Evolutionary conservation across 2,888 invertebrate species (phyloP).

Genomic region (Lasiommata megera): DNA sequence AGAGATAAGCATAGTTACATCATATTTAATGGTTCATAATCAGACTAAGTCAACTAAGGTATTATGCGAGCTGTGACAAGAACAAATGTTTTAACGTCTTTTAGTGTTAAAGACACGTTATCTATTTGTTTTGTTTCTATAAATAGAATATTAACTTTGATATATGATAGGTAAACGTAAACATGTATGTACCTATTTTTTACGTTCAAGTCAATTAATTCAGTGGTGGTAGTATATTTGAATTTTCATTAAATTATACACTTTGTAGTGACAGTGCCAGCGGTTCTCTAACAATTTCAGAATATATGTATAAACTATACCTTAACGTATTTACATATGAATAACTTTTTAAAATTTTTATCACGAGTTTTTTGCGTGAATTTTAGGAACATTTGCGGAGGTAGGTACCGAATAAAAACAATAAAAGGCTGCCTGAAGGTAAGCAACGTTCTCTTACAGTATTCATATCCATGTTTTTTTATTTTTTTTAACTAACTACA

Average conservation of each 20-base stretch:
- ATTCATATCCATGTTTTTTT: background rate
- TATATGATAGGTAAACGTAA: no score
- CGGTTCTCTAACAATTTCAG: no score
- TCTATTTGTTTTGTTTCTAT: slow-evolving; percentile 1
- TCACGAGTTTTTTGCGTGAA: no score
- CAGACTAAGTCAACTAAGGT: slow-evolving; percentile 54
- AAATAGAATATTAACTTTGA: slow-evolving; percentile 1
- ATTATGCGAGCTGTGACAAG: slow-evolving; percentile 52
- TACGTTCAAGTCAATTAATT: no score
- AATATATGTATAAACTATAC: no score
- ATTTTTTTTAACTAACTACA: background rate
- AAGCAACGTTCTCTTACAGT: background rate
- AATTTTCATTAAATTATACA: no score
- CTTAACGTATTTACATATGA: no score
- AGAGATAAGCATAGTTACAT: slow-evolving; percentile 53
- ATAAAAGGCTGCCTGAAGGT: background rate
- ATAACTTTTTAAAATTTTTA: no score
- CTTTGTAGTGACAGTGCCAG: no score
- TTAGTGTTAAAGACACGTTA: slow-evolving; percentile 26
- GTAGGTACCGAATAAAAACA: no score
- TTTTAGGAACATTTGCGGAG: no score
- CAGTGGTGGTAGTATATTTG: no score
- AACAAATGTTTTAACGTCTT: slow-evolving; percentile 51
- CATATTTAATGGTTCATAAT: slow-evolving; percentile 55
- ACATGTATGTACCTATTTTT: background rate